Evolutionary conservation across 2,888 invertebrate genomes (phyloP).

Genomic region (Dryobota labecula): DNA sequence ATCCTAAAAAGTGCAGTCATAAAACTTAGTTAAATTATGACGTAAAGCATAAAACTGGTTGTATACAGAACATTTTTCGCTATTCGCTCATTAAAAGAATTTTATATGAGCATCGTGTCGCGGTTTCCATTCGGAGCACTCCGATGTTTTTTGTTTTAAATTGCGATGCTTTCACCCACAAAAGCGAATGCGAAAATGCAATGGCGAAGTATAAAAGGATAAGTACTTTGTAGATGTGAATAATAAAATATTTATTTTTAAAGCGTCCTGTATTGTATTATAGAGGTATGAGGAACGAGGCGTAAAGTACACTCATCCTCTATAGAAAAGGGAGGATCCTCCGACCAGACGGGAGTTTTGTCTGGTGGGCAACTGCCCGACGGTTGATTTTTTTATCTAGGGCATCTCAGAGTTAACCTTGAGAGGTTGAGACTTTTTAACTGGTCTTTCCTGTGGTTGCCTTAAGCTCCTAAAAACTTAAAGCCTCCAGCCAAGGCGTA

Average conservation of each 20-base stretch:
- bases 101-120: slow-evolving; percentile 22
- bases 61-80: slow-evolving; percentile 1
- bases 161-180: slow-evolving; percentile 12
- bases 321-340: no score
- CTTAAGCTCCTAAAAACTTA: no score
- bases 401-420: no score
- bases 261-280: background rate
- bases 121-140: slow-evolving; percentile 30
- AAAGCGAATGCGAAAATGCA: slow-evolving; percentile 18
- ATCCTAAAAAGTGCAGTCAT: slow-evolving; percentile 23
- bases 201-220: slow-evolving; percentile 26
- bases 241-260: background rate
- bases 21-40: slow-evolving; percentile 28
- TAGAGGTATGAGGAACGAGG: no score
- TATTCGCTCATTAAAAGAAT: slow-evolving; percentile 38
- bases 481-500: no score
- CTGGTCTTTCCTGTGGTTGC: no score
- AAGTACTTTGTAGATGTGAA: background rate
- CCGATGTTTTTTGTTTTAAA: slow-evolving; percentile 28
- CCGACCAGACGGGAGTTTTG: no score
- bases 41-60: slow-evolving; percentile 4
- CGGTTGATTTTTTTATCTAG: no score
- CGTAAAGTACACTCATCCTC: no score
- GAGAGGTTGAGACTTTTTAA: no score
- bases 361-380: no score